Evolutionary conservation across 2,888 invertebrate species (phyloP).

Genomic region (Melanotus villosus): DNA sequence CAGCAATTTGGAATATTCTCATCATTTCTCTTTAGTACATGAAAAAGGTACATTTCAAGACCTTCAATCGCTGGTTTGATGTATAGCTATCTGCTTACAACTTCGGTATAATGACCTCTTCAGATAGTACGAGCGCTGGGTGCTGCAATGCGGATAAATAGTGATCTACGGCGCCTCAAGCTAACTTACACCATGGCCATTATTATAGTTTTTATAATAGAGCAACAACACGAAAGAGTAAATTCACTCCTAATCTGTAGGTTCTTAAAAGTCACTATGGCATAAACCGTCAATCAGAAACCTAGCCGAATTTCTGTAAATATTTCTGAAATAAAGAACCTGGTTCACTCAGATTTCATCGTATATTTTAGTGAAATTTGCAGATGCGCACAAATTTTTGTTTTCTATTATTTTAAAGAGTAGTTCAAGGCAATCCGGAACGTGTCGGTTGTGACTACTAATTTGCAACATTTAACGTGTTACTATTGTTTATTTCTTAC

Average conservation of each 20-base stretch:
- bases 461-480: not conserved
- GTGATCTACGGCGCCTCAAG: slow-evolving; percentile 3
- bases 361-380: no score
- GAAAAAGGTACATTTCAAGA: not conserved
- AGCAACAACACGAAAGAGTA: slow-evolving; percentile 2
- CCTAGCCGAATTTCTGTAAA: no score
- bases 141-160: slow-evolving; percentile 30
- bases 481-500: not conserved
- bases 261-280: no score
- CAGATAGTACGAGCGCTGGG: slow-evolving; percentile 9
- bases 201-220: slow-evolving; percentile 13
- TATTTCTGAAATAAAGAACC: no score
- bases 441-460: not conserved
- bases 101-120: slow-evolving; percentile 35
- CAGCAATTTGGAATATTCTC: no score
- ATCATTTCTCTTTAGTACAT: not conserved
- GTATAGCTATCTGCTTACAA: slow-evolving; percentile 14
- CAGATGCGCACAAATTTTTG: not conserved
- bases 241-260: not conserved
- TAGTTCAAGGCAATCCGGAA: slow-evolving; percentile 12
- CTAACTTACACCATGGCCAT: slow-evolving; percentile 11
- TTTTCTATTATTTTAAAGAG: not conserved
- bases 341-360: no score
- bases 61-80: not conserved
- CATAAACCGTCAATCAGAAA: no score